Evolutionary conservation across 1,140 invertebrate species (phyloP).

Genomic region (Orius insidiosus): DNA sequence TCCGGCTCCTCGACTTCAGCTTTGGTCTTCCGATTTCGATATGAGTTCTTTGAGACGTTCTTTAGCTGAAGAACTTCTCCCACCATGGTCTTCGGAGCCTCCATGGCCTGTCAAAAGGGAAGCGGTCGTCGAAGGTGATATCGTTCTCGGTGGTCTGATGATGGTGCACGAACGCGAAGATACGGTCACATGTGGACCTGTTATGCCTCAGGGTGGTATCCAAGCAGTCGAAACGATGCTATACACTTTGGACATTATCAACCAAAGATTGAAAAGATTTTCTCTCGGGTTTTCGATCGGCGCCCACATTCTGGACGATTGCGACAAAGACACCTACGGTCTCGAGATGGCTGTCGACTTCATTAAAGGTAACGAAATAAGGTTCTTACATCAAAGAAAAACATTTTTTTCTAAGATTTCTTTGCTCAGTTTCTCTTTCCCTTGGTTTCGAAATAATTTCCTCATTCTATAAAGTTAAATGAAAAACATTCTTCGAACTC

Average conservation of each 20-base stretch:
- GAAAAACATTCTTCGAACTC: too few relatives aligned
- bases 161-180: slow-evolving; percentile 91
- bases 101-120: slow-evolving; percentile 73
- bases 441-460: too few relatives aligned
- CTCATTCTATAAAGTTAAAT: too few relatives aligned
- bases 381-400: too few relatives aligned
- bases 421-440: too few relatives aligned
- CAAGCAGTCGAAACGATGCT: slow-evolving; percentile 86
- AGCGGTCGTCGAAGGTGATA: slow-evolving; percentile 60
- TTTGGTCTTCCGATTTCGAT: neutral
- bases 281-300: slow-evolving; percentile 53
- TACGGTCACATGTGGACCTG: slow-evolving; percentile 63
- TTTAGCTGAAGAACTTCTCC: neutral
- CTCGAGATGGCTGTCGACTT: slow-evolving; percentile 93
- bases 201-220: slow-evolving; percentile 87
- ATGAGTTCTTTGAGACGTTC: neutral
- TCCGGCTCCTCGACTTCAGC: slow-evolving; percentile 3
- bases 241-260: slow-evolving; percentile 73
- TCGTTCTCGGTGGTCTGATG: slow-evolving; percentile 77
- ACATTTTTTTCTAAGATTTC: too few relatives aligned
- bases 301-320: slow-evolving; percentile 83
- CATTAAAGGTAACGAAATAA: slow-evolving; percentile 90
- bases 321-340: slow-evolving; percentile 91
- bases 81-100: neutral
- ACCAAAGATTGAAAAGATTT: slow-evolving; percentile 37